Evolutionary conservation across 2,888 invertebrate species (phyloP).

Genomic region (Altica lythri): DNA sequence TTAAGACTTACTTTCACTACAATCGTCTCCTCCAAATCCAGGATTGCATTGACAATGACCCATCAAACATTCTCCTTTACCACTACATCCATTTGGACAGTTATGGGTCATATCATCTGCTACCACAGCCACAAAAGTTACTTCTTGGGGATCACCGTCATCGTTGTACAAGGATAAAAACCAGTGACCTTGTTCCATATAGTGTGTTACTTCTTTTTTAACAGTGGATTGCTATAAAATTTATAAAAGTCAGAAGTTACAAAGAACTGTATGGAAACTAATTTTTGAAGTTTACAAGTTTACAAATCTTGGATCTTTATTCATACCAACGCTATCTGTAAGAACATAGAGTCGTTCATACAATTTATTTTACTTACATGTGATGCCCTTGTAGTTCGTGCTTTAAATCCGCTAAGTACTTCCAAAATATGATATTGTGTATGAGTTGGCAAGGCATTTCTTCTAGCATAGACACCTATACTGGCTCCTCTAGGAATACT

Average conservation of each 20-base stretch:
- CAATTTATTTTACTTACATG: slow-evolving; percentile 69
- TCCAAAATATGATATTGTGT: slow-evolving; percentile 96
- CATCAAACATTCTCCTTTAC: slow-evolving; percentile 93
- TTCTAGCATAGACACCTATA: slow-evolving; percentile 92
- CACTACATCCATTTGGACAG: slow-evolving; percentile 95
- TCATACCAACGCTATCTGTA: too few species aligned
- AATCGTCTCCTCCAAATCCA: slow-evolving; percentile 95
- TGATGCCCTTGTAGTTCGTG: slow-evolving; percentile 80
- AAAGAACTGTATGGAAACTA: background rate
- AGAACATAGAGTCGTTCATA: background rate
- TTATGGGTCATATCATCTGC: slow-evolving; percentile 93
- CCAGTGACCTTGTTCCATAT: slow-evolving; percentile 97
- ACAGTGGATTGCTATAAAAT: slow-evolving; percentile 70
- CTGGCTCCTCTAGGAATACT: slow-evolving; percentile 89
- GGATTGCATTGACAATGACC: slow-evolving; percentile 96
- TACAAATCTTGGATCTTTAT: too few species aligned
- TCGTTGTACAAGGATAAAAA: slow-evolving; percentile 96
- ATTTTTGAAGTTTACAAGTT: too few species aligned
- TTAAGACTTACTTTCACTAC: slow-evolving; percentile 84
- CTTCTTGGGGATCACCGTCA: slow-evolving; percentile 87
- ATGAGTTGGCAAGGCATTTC: slow-evolving; percentile 93
- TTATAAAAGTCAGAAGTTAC: background rate
- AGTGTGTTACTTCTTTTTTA: slow-evolving; percentile 90
- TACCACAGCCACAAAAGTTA: slow-evolving; percentile 80
- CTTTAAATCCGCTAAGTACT: slow-evolving; percentile 88